Evolutionary conservation across 1,140 invertebrate species (phyloP).

Genomic region (Caerostris extrusa): DNA sequence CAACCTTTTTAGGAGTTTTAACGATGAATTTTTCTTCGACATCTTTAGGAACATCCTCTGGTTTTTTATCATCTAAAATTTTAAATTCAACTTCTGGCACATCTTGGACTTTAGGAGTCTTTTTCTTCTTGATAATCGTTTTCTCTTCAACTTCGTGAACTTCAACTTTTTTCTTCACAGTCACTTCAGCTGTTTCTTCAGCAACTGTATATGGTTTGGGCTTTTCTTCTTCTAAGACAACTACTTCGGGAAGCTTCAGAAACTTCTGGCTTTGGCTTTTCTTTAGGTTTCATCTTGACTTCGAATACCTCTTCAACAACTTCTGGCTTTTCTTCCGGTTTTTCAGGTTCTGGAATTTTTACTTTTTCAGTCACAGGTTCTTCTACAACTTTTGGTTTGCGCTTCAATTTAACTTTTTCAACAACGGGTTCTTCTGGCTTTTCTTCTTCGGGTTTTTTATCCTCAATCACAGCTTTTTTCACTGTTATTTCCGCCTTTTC

Average conservation of each 20-base stretch:
- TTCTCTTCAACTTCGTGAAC: constrained; percentile 73
- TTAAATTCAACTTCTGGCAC: constrained; percentile 63
- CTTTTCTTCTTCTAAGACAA: constrained; percentile 77
- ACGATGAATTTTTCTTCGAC: constrained; percentile 62
- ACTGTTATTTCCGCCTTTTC: constrained; percentile 83
- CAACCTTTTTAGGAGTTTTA: constrained; percentile 46
- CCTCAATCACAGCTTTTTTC: constrained; percentile 79
- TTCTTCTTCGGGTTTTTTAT: constrained; percentile 74
- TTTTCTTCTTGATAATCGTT: constrained; percentile 71
- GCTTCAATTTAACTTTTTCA: constrained; percentile 79
- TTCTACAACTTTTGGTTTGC: constrained; percentile 10
- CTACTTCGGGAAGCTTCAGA: constrained; percentile 79
- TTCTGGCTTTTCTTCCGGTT: constrained; percentile 72
- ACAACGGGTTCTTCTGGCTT: constrained; percentile 80
- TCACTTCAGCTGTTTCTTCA: constrained; percentile 57
- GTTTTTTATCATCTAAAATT: constrained; percentile 71
- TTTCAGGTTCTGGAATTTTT: constrained; percentile 72
- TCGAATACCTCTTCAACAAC: constrained; percentile 70
- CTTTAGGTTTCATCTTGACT: constrained; percentile 74
- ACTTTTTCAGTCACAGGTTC: constrained; percentile 47
- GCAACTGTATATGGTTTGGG: constrained; percentile 31
- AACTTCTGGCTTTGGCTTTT: constrained; percentile 51
- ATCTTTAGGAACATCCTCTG: constrained; percentile 35
- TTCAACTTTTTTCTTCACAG: constrained; percentile 34
- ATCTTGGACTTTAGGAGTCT: constrained; percentile 44